phyloP scores from a whole-genome alignment of 2,797 vertebrate genomes.

The Pseudochirops corinnae region DNA sequence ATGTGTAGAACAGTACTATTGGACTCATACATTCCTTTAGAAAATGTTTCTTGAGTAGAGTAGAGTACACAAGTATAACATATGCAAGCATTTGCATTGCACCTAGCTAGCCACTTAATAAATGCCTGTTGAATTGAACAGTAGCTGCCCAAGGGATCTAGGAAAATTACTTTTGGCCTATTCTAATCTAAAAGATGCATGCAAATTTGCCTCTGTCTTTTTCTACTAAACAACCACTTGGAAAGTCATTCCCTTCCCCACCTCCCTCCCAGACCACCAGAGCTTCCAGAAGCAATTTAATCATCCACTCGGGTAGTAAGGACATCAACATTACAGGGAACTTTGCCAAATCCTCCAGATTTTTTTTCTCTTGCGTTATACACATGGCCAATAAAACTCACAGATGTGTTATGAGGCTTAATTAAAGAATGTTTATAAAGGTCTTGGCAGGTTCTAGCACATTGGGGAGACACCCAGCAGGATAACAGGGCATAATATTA shows the following conservation, averaged over 20 bases:
- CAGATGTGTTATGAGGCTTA: background rate
- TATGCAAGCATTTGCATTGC: background rate
- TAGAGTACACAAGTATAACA: background rate
- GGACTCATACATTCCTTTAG: background rate
- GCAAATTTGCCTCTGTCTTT: background rate
- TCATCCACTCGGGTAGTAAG: background rate
- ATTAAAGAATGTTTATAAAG: background rate
- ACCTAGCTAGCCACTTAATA: background rate
- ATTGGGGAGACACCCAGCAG: background rate
- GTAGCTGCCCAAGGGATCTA: constrained; percentile 5
- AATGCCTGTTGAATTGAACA: background rate
- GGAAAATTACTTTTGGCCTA: background rate
- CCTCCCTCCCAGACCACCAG: background rate
- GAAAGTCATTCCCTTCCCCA: constrained; percentile 7
- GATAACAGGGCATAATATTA: background rate
- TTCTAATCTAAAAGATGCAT: background rate
- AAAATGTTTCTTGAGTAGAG: background rate
- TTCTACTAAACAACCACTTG: background rate
- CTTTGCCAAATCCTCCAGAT: background rate
- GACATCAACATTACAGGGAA: background rate
- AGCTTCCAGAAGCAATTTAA: background rate
- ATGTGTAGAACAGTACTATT: background rate
- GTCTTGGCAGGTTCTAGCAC: constrained; percentile 1
- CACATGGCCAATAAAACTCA: constrained; percentile 11
- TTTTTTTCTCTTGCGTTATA: background rate